phyloP scores from a whole-genome alignment of 2,888 invertebrate species.

The Eucriotettix oculatus region DNA sequence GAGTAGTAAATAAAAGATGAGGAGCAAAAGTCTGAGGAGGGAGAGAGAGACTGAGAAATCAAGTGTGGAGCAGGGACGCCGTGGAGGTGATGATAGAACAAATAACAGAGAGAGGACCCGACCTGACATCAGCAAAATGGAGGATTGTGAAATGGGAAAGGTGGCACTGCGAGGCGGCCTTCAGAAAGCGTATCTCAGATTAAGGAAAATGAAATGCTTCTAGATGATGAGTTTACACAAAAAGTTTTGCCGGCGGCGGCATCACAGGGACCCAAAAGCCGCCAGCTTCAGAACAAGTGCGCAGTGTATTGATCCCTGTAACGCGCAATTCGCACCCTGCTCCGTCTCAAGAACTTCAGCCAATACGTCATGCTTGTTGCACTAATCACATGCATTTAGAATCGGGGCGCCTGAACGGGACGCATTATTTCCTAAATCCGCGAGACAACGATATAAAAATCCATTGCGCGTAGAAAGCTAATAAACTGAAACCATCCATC shows the following conservation, averaged over 20 bases:
- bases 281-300: no score
- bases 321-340: no score
- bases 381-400: no score
- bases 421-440: no score
- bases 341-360: no score
- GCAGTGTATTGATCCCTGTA: no score
- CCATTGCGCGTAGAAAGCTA: no score
- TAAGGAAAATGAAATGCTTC: background rate
- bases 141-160: constrained; percentile 1
- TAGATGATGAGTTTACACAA: background rate
- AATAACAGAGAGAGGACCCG: constrained; percentile 1
- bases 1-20: constrained; percentile 3
- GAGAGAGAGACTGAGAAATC: background rate
- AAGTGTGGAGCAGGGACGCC: background rate
- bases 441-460: no score
- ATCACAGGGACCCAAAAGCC: no score
- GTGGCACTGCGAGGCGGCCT: background rate
- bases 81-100: constrained; percentile 2
- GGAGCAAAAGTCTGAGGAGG: background rate
- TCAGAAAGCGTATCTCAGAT: background rate
- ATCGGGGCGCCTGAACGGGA: no score
- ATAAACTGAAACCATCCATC: no score
- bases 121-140: constrained; percentile 4
- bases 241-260: background rate
- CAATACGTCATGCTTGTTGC: no score